These are phyloP conservation scores for Sesia bembeciformis DNA, from an alignment of 2,888 invertebrate genomes.

Conservation along the genomic window DNA sequence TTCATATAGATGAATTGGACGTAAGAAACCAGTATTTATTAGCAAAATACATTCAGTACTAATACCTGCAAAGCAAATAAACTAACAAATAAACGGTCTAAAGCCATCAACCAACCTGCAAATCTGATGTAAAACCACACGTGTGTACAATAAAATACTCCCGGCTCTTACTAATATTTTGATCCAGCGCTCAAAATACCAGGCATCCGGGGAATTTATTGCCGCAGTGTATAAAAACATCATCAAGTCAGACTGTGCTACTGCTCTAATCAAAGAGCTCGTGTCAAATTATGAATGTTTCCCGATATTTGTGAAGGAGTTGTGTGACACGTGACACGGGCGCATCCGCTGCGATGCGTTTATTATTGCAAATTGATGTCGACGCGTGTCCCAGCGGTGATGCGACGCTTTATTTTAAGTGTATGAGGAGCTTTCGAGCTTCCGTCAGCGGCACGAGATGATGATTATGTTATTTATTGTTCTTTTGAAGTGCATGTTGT, in stretches of 20 bases:
- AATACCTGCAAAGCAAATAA: too few relatives aligned
- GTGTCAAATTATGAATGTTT: slow-evolving; percentile 63
- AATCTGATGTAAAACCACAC: slow-evolving; percentile 19
- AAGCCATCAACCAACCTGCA: slow-evolving; percentile 2
- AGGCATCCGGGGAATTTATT: slow-evolving; percentile 57
- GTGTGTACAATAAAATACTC: slow-evolving; percentile 51
- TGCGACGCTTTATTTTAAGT: slow-evolving; percentile 1
- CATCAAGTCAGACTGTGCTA: slow-evolving; percentile 32
- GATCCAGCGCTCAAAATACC: slow-evolving; percentile 45
- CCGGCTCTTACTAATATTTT: slow-evolving; percentile 41
- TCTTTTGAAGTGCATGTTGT: background rate
- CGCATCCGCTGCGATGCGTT: slow-evolving; percentile 42
- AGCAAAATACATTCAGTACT: too few relatives aligned
- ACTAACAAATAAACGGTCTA: too few relatives aligned
- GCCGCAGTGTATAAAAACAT: slow-evolving; percentile 49
- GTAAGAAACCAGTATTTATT: too few relatives aligned
- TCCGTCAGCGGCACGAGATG: background rate
- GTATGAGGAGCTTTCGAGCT: background rate
- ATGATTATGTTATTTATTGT: background rate
- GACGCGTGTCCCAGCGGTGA: slow-evolving; percentile 7
- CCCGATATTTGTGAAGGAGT: slow-evolving; percentile 65
- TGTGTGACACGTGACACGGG: slow-evolving; percentile 53
- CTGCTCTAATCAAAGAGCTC: slow-evolving; percentile 47
- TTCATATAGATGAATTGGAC: too few relatives aligned
- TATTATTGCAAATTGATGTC: slow-evolving; percentile 33